phyloP scores from a whole-genome alignment of 2,888 invertebrate genomes.

The Epinotia demarniana region DNA sequence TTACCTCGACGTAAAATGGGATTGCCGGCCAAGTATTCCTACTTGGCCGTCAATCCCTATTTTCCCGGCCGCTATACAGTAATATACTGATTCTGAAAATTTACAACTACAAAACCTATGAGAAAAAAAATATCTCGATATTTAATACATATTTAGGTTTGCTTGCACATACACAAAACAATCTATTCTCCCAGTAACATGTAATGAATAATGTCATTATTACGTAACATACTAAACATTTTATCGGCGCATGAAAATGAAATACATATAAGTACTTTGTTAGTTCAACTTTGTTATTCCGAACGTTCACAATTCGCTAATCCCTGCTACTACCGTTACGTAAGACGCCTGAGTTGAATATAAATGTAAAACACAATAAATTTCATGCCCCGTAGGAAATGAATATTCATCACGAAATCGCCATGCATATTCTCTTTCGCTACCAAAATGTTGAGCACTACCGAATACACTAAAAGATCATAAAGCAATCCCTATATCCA shows the following conservation, averaged over 20 bases:
- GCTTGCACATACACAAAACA: no score
- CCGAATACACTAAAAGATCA: constrained; percentile 53
- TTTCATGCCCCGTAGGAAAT: constrained; percentile 85
- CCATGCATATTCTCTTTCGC: constrained; percentile 84
- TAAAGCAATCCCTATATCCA: constrained; percentile 72
- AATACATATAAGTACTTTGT: constrained; percentile 23
- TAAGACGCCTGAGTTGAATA: constrained; percentile 84
- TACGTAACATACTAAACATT: constrained; percentile 32
- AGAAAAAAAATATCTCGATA: no score
- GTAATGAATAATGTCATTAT: no score
- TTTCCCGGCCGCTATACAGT: no score
- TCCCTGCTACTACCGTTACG: constrained; percentile 84
- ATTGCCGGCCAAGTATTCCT: no score
- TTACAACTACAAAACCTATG: no score
- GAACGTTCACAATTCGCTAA: constrained; percentile 83
- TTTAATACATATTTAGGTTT: no score
- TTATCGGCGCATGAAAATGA: constrained; percentile 70
- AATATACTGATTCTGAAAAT: no score
- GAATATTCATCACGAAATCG: constrained; percentile 85
- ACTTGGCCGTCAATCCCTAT: no score
- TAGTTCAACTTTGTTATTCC: constrained; percentile 75
- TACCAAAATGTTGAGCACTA: constrained; percentile 77
- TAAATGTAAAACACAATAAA: constrained; percentile 85
- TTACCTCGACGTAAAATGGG: no score
- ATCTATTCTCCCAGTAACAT: no score